phyloP scores from a whole-genome alignment of 2,797 vertebrate species.

The Tenualosa ilisha region DNA sequence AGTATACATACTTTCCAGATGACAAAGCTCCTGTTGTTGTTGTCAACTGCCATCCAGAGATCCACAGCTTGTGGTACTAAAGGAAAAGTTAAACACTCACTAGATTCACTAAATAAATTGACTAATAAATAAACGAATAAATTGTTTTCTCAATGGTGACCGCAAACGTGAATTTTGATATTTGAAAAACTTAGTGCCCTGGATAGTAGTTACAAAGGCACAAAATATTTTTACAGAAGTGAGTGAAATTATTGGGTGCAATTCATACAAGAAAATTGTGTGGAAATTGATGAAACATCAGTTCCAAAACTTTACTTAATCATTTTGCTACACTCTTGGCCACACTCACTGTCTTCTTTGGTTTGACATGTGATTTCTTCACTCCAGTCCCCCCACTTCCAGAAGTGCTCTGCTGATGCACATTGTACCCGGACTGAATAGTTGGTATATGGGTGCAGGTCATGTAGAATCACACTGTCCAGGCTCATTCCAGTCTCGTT shows the following conservation, averaged over 20 bases:
- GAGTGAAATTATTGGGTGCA: too few species aligned
- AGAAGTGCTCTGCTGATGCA: conserved; percentile 54
- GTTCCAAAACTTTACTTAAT: too few species aligned
- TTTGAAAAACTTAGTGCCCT: too few species aligned
- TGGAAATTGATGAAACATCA: too few species aligned
- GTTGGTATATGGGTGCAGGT: conserved; percentile 55
- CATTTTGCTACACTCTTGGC: neutral
- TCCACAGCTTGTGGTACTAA: conserved; percentile 71
- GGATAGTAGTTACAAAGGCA: too few species aligned
- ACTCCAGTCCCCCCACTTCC: conserved; percentile 73
- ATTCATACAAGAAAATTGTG: too few species aligned
- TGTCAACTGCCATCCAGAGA: conserved; percentile 65
- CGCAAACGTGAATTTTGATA: too few species aligned
- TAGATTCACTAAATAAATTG: too few species aligned
- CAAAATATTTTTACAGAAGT: too few species aligned
- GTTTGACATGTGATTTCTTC: conserved; percentile 50
- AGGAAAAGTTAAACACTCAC: conserved; percentile 4
- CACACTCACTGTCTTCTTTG: conserved; percentile 62
- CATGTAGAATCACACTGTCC: conserved; percentile 27
- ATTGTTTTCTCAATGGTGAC: too few species aligned
- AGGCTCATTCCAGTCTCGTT: conserved; percentile 49
- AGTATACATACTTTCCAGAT: conserved; percentile 69
- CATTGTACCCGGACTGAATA: conserved; percentile 60
- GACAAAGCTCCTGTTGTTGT: conserved; percentile 35
- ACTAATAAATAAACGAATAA: too few species aligned